Base-by-base conservation (phyloP, 2,113 vertebrate genomes). In the Carassius carassius region DNA sequence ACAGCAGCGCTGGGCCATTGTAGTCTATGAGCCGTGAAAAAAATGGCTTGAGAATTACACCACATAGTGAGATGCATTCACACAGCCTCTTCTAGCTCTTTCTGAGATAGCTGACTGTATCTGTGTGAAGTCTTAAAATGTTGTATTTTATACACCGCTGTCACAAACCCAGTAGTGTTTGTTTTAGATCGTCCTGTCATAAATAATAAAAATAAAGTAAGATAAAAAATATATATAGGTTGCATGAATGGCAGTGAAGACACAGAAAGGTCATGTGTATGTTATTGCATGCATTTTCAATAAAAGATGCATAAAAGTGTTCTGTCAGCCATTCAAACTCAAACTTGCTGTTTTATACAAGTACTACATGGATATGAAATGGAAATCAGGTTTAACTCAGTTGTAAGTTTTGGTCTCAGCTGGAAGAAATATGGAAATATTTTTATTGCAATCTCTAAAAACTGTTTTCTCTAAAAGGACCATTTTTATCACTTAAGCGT, bases 21-120 rank as follows among this genome's bases (percentile, higher is more conserved):
- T 80, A 80, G 21, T 80, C 3, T 47, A 63, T 80, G 35, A 65
- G 60, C 60, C 78, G 78, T 80, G 58, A 47, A 80, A 65, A 65
- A 4, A 80, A 80, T 44, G 60, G 60, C 13, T 79, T n/a, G n/a
- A 47, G 21, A 63, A 25, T 80, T 80, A 62, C 41, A 63, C 35
- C 41, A 49, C 60, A 65, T 29, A 47, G n/a, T 49, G 60, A 49
- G 78, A 80, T 80, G 58, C n/a, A 49, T 80, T 80, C 23, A 80
- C 41, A 65, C 44, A 49, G 16, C n/a, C n/a, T 29, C 5, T 49
- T 75, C 19, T 74, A 47, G 72, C 49, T 78, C 19, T 37, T 63
- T 63, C 21, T 63, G 14, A 65, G 21, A 65, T 41, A n/a, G 16
- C 13, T 65, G 19, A 23, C 5, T 56, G 19, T 56, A 1, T 73